These are phyloP conservation scores for Sphinx pinastri DNA, from an alignment of 2,888 invertebrate genomes.

Conservation along the genomic window DNA sequence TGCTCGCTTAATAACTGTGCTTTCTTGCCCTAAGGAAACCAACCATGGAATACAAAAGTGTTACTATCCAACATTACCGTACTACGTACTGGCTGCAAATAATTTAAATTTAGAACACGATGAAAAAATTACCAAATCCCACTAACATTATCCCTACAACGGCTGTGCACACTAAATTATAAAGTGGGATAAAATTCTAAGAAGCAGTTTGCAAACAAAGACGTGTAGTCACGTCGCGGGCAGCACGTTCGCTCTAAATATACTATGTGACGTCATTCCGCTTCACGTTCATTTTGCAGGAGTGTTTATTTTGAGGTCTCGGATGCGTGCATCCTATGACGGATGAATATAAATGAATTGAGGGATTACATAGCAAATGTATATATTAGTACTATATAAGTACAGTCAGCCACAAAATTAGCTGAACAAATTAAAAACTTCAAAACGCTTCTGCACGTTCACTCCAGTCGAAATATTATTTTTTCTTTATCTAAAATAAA, in stretches of 20 bases:
- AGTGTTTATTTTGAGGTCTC: not conserved
- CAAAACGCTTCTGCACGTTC: no score
- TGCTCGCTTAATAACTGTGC: no score
- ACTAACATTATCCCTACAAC: not conserved
- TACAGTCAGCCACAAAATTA: no score
- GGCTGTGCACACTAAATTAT: conserved; percentile 6
- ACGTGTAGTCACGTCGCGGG: conserved; percentile 29
- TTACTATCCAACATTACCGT: no score
- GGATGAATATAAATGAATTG: not conserved
- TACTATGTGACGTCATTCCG: conserved; percentile 26
- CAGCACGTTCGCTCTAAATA: conserved; percentile 36
- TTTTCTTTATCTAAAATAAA: no score
- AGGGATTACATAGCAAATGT: not conserved
- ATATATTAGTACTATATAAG: no score
- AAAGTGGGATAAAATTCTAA: conserved; percentile 13
- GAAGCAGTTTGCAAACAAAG: conserved; percentile 19
- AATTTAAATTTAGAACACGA: not conserved
- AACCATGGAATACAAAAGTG: no score
- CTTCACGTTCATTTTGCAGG: not conserved
- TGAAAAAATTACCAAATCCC: not conserved
- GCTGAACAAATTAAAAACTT: no score
- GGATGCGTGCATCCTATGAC: not conserved
- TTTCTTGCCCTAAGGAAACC: no score
- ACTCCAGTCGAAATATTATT: no score
- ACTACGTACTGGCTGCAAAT: no score